Conservation (phyloP, 1,140 invertebrate genomes). For the Pissodes strobi region DNA sequence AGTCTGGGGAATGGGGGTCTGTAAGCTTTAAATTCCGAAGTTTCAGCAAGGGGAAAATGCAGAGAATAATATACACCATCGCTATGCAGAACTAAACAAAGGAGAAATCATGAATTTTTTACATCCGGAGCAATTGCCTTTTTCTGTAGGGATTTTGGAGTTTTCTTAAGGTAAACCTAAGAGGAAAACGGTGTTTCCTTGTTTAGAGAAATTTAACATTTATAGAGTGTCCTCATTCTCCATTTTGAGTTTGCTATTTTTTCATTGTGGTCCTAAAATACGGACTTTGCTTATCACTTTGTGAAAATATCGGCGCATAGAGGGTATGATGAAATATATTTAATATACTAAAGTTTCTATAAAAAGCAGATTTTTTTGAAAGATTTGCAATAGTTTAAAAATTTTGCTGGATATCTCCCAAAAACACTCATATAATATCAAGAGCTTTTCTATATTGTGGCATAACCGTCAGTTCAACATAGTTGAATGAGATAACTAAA, state of each 20-base stretch:
- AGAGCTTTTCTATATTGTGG: too few species aligned
- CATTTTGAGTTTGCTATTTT: background rate
- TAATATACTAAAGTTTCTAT: too few species aligned
- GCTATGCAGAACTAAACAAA: conserved; percentile 6
- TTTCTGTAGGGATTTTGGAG: conserved; percentile 1
- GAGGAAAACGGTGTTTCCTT: conserved; percentile 1
- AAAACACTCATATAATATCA: too few species aligned
- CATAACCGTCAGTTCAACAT: too few species aligned
- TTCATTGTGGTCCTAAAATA: background rate
- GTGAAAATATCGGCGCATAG: too few species aligned
- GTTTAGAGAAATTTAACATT: background rate
- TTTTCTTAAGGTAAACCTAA: conserved; percentile 1
- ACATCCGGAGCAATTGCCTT: background rate
- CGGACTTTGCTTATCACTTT: too few species aligned
- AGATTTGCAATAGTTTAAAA: too few species aligned
- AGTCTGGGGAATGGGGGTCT: conserved; percentile 3
- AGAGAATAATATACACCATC: conserved; percentile 4
- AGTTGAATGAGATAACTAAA: too few species aligned
- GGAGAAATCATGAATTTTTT: conserved; percentile 7
- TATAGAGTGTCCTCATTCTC: background rate
- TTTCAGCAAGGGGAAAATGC: conserved; percentile 3
- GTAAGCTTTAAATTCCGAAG: conserved; percentile 11
- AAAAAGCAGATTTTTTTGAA: too few species aligned
- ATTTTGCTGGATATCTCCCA: too few species aligned
- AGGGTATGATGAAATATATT: too few species aligned